Evolutionary conservation across 2,797 vertebrate species (phyloP).

Genomic region (Bradypus variegatus): DNA sequence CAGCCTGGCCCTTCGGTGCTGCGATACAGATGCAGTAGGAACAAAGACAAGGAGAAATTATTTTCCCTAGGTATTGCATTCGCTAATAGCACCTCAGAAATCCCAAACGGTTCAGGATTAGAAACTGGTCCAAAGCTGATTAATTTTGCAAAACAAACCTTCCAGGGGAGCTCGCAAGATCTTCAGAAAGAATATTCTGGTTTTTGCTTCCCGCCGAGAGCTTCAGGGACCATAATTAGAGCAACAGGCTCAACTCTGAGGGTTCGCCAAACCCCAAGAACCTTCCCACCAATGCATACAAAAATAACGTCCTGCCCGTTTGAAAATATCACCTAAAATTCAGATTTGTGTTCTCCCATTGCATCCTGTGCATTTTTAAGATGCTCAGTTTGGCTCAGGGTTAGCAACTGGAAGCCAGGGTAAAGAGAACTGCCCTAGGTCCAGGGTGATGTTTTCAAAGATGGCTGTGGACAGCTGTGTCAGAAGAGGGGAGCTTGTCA

Average conservation of each 20-base stretch:
- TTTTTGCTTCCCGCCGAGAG: slow-evolving; percentile 46
- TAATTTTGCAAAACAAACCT: slow-evolving; percentile 63
- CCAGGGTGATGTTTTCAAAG: background rate
- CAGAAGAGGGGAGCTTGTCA: background rate
- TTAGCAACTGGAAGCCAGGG: background rate
- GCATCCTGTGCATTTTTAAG: background rate
- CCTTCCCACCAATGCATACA: background rate
- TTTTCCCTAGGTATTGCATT: background rate
- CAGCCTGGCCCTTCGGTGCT: background rate
- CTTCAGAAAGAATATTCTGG: slow-evolving; percentile 61
- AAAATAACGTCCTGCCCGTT: background rate
- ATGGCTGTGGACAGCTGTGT: background rate
- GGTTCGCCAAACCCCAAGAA: slow-evolving; percentile 33
- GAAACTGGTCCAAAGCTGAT: slow-evolving; percentile 56
- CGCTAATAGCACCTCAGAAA: slow-evolving; percentile 41
- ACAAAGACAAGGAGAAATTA: slow-evolving; percentile 27
- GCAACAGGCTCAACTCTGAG: background rate
- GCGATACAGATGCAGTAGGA: background rate
- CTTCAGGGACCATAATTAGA: slow-evolving; percentile 54
- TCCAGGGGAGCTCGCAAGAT: slow-evolving; percentile 36
- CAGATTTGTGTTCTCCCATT: background rate
- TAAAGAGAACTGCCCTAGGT: background rate
- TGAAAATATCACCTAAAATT: slow-evolving; percentile 9
- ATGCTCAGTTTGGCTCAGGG: background rate
- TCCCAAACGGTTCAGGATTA: slow-evolving; percentile 4